A percentile compares a stretch with the other conserved stretches of the same genome.
Evolutionary conservation across 2,888 invertebrate genomes (phyloP).

Genomic region (Macrosoma leucophasiata): DNA sequence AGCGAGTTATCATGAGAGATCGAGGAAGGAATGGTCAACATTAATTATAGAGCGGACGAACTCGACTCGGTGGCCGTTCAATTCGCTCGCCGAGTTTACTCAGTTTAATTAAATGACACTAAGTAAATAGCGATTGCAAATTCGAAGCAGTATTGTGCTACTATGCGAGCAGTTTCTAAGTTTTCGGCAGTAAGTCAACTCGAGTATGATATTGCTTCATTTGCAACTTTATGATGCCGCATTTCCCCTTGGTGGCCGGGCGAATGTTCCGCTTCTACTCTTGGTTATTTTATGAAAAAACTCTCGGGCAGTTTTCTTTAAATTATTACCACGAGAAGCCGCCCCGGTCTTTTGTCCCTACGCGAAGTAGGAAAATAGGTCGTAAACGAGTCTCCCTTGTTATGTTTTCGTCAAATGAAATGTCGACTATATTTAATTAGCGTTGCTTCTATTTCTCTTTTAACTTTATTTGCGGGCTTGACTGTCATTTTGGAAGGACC

Average conservation of each 20-base stretch:
- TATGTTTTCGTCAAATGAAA: slow-evolving; percentile 39
- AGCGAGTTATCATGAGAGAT: too few species aligned
- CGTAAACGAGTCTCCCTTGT: slow-evolving; percentile 34
- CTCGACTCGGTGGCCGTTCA: slow-evolving; percentile 26
- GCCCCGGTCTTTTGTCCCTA: slow-evolving; percentile 40
- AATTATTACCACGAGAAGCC: slow-evolving; percentile 50
- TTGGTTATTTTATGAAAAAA: slow-evolving; percentile 53
- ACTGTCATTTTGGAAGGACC: too few species aligned
- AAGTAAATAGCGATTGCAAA: slow-evolving; percentile 53
- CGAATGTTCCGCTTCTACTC: slow-evolving; percentile 33
- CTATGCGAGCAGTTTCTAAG: slow-evolving; percentile 22
- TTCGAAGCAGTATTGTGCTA: slow-evolving; percentile 33
- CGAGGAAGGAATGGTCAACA: slow-evolving; percentile 41
- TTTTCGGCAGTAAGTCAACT: slow-evolving; percentile 53
- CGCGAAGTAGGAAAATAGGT: slow-evolving; percentile 35
- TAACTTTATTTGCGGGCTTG: slow-evolving; percentile 13
- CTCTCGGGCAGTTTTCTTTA: slow-evolving; percentile 46
- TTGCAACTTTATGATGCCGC: slow-evolving; percentile 64
- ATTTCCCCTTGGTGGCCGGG: slow-evolving; percentile 47
- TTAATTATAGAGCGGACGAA: slow-evolving; percentile 48
- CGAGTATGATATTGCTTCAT: slow-evolving; percentile 61
- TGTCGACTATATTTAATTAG: slow-evolving; percentile 41
- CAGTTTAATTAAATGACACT: slow-evolving; percentile 63
- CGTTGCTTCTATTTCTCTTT: slow-evolving; percentile 29
- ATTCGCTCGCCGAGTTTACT: slow-evolving; percentile 43